Conservation (phyloP, 2,113 vertebrate species). For the Coturnix japonica region DNA sequence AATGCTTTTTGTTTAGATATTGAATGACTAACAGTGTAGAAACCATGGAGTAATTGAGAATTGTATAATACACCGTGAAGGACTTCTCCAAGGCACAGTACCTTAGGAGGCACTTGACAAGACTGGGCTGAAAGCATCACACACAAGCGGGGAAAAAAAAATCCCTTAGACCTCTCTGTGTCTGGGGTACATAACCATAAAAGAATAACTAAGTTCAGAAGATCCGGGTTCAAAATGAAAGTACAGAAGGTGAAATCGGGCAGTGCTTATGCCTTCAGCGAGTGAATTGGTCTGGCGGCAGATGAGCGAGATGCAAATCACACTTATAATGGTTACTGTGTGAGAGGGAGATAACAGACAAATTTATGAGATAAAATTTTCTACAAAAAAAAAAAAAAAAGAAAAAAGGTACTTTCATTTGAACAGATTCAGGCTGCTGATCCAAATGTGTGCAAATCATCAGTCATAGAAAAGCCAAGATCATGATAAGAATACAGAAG, state of each 20-base stretch:
- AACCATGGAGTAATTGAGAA: background rate
- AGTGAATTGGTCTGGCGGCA: background rate
- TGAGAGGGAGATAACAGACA: background rate
- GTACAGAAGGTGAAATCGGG: background rate
- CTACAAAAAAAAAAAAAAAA: background rate
- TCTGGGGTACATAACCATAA: background rate
- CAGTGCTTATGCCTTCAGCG: rapidly evolving
- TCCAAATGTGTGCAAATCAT: background rate
- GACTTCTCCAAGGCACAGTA: background rate
- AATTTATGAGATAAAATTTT: background rate
- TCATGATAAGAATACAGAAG: background rate
- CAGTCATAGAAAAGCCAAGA: background rate
- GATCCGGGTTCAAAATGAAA: background rate
- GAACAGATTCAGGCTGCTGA: background rate
- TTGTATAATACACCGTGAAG: background rate
- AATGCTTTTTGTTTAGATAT: background rate
- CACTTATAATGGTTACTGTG: background rate
- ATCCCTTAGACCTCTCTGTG: background rate
- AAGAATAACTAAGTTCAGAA: background rate
- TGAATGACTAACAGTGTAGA: background rate
- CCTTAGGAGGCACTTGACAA: background rate
- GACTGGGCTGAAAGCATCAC: background rate
- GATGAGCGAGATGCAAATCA: rapidly evolving
- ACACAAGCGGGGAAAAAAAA: background rate
- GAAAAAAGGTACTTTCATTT: background rate